These are phyloP conservation scores for Zele albiditarsus DNA, from an alignment of 2,888 invertebrate genomes.

Conservation along the genomic window DNA sequence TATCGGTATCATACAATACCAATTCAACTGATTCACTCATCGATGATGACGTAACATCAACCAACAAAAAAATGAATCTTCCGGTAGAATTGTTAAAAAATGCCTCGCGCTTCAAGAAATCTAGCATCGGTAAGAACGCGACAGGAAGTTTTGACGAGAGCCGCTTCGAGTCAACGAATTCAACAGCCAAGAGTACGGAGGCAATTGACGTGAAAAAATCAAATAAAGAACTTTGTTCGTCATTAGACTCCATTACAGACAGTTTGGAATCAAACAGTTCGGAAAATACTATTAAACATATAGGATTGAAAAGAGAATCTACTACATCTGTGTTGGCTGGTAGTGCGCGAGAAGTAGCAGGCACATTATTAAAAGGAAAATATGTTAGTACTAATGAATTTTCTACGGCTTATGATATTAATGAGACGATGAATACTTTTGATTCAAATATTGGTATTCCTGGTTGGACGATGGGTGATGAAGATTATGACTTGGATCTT, in stretches of 20 bases:
- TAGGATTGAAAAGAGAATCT: constrained; percentile 42
- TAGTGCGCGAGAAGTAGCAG: constrained; percentile 66
- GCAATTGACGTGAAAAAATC: constrained; percentile 64
- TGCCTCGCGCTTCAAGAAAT: constrained; percentile 68
- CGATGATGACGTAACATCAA: constrained; percentile 62
- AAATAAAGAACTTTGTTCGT: constrained; percentile 66
- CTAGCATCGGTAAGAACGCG: constrained; percentile 65
- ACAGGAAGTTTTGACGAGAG: constrained; percentile 69
- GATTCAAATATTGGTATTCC: constrained; percentile 73
- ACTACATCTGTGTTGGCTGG: constrained; percentile 56
- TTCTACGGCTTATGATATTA: constrained; percentile 62
- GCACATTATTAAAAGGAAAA: constrained; percentile 68
- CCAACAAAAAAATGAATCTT: constrained; percentile 54
- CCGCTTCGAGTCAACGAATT: constrained; percentile 64
- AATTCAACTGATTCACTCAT: constrained; percentile 69
- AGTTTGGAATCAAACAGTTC: constrained; percentile 69
- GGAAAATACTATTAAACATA: constrained; percentile 56
- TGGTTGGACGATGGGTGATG: constrained; percentile 75
- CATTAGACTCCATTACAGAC: constrained; percentile 68
- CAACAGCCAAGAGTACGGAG: constrained; percentile 31
- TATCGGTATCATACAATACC: constrained; percentile 70
- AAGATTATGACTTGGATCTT: constrained; percentile 74
- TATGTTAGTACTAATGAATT: constrained; percentile 69
- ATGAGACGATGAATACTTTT: constrained; percentile 68
- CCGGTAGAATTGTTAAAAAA: constrained; percentile 65